A percentile compares a stretch with the other conserved stretches of the same genome.
phyloP scores from a whole-genome alignment of 2,888 invertebrate species.

The Morpho helenor region DNA sequence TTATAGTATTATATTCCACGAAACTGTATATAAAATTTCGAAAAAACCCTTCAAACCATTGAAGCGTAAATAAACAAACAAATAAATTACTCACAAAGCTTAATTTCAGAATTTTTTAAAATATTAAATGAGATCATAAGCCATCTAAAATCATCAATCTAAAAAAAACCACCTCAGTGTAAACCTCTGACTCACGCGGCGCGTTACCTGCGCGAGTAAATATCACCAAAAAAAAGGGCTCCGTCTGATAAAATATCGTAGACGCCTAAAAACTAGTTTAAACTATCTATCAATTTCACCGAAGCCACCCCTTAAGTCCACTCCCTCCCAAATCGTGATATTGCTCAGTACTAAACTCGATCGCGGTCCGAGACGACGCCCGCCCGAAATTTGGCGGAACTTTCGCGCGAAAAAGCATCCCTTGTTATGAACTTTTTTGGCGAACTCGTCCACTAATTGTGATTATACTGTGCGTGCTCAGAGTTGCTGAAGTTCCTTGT shows the following conservation, averaged over 20 bases:
- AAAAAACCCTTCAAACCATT: no score
- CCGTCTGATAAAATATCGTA: slow-evolving; percentile 14
- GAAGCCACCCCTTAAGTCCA: slow-evolving; percentile 30
- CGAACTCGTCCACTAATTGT: slow-evolving; percentile 24
- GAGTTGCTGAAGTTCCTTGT: slow-evolving; percentile 19
- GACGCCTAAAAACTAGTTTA: slow-evolving; percentile 23
- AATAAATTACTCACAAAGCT: no score
- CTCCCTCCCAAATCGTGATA: slow-evolving; percentile 23
- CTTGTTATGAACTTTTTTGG: slow-evolving; percentile 20
- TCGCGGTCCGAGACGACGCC: slow-evolving; percentile 28
- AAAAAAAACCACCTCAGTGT: neutral
- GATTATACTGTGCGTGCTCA: slow-evolving; percentile 26
- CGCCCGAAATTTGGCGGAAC: slow-evolving; percentile 20
- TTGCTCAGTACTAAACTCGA: slow-evolving; percentile 22
- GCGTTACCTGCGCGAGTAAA: slow-evolving; percentile 11
- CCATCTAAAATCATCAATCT: neutral
- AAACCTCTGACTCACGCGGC: slow-evolving; percentile 7
- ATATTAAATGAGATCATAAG: no score
- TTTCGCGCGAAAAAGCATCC: slow-evolving; percentile 18
- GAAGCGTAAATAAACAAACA: no score
- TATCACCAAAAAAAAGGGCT: slow-evolving; percentile 8
- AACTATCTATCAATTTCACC: slow-evolving; percentile 29
- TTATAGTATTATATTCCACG: no score
- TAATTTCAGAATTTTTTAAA: no score
- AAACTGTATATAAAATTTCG: no score